Percentiles rank a stretch among this genome's conserved stretches.
These are phyloP conservation scores for Lordiphosa collinella DNA, from an alignment of 1,140 invertebrate genomes.

Conservation along the genomic window DNA sequence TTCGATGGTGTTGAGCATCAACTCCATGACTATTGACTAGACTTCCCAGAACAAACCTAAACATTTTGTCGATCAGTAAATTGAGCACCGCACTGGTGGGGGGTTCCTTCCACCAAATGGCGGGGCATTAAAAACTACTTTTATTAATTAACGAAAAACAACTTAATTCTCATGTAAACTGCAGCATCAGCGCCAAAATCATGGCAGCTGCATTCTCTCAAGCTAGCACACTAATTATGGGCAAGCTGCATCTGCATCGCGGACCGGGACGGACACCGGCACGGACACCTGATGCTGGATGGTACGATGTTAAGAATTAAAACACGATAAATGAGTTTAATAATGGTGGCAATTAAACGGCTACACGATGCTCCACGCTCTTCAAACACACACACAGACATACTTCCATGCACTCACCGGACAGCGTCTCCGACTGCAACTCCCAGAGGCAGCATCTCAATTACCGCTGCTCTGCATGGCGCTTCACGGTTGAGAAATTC, in stretches of 20 bases:
- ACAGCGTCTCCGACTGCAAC: background rate
- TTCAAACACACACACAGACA: background rate
- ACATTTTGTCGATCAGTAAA: too few relatives aligned
- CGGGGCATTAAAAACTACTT: slow-evolving; percentile 73
- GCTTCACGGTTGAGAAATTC: slow-evolving; percentile 76
- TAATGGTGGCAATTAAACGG: slow-evolving; percentile 77
- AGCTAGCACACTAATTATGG: slow-evolving; percentile 49
- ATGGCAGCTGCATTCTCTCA: slow-evolving; percentile 58
- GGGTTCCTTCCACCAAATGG: slow-evolving; percentile 18
- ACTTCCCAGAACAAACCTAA: too few relatives aligned
- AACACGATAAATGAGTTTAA: slow-evolving; percentile 79
- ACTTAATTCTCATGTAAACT: slow-evolving; percentile 73
- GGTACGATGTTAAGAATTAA: slow-evolving; percentile 52
- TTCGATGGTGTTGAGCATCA: too few relatives aligned
- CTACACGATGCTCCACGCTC: slow-evolving; percentile 50
- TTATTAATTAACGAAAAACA: slow-evolving; percentile 75
- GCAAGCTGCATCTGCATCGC: slow-evolving; percentile 26
- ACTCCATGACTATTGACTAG: too few relatives aligned
- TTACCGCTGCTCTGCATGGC: slow-evolving; percentile 73
- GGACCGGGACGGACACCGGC: background rate
- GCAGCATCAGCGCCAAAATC: slow-evolving; percentile 66
- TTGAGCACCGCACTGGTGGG: too few relatives aligned
- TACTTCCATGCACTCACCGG: too few relatives aligned
- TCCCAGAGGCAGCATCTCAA: slow-evolving; percentile 64
- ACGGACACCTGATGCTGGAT: slow-evolving; percentile 58